phyloP scores from a whole-genome alignment of 64 coral and sea anemone species.

The Cladopsammia gracilis region DNA sequence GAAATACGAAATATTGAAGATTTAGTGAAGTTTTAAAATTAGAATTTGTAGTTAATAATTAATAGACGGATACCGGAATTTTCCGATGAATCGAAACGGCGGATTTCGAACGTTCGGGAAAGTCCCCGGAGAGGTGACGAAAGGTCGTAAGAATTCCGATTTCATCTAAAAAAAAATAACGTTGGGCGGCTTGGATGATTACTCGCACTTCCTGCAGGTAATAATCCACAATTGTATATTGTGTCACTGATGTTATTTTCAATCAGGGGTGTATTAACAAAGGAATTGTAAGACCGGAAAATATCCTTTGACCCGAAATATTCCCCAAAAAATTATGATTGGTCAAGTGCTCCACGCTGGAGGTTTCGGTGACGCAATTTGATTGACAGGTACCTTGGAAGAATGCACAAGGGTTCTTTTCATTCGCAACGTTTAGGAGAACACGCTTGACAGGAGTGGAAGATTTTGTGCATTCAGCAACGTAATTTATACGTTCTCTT shows the following conservation, averaged over 20 bases:
- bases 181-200: not conserved
- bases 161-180: not conserved
- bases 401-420: slow-evolving; percentile 58
- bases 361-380: slow-evolving; percentile 80
- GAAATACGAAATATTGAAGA: no score
- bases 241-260: not conserved
- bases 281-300: not conserved
- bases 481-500: not conserved
- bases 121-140: not conserved
- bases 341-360: not conserved
- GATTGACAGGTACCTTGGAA: slow-evolving; percentile 76
- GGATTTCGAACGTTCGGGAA: not conserved
- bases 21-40: no score
- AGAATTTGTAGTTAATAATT: no score
- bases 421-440: slow-evolving; percentile 24
- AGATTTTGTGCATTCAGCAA: not conserved
- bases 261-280: not conserved
- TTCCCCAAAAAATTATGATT: not conserved
- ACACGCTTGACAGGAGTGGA: not conserved
- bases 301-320: slow-evolving; percentile 6
- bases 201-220: not conserved
- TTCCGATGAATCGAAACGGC: not conserved
- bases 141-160: not conserved
- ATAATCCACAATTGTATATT: not conserved
- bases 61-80: no score